phyloP scores from a whole-genome alignment of 2,797 vertebrate genomes.

The Centropyge bicolor region DNA sequence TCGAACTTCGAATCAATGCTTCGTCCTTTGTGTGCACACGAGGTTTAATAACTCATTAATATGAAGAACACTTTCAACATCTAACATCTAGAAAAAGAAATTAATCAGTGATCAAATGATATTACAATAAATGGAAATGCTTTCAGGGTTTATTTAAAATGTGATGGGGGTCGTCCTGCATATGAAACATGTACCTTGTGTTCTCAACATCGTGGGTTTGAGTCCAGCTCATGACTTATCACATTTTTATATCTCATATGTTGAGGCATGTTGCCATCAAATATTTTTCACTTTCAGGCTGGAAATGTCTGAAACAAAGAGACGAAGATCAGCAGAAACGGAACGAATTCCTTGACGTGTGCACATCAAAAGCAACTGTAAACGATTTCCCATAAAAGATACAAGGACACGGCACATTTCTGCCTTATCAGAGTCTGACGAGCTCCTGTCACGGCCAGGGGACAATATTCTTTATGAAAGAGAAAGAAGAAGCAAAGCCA shows the following conservation, averaged over 20 bases:
- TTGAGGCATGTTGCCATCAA: not conserved
- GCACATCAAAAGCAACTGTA: conserved; percentile 9
- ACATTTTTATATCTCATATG: conserved; percentile 11
- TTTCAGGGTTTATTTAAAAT: conserved; percentile 29
- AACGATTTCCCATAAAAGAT: not conserved
- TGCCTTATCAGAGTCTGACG: not conserved
- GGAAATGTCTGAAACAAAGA: conserved; percentile 14
- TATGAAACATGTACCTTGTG: conserved; percentile 3
- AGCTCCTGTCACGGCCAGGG: not conserved
- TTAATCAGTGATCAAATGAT: not conserved
- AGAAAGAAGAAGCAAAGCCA: conserved; percentile 18
- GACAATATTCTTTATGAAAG: not conserved
- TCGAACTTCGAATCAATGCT: conserved; percentile 22
- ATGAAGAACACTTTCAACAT: conserved; percentile 6
- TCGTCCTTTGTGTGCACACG: conserved; percentile 1
- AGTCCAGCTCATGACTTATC: conserved; percentile 73
- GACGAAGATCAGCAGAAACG: not conserved
- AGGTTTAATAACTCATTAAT: not conserved
- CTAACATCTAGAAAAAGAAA: not conserved
- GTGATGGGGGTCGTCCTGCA: conserved; percentile 1
- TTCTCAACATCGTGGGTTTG: conserved; percentile 34
- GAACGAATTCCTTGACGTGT: not conserved
- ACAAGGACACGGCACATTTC: conserved; percentile 8
- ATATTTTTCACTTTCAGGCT: conserved; percentile 1
- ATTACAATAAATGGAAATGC: conserved; percentile 17